These are phyloP conservation scores for Synergus gifuensis DNA, from an alignment of 2,888 invertebrate genomes.

Conservation along the genomic window DNA sequence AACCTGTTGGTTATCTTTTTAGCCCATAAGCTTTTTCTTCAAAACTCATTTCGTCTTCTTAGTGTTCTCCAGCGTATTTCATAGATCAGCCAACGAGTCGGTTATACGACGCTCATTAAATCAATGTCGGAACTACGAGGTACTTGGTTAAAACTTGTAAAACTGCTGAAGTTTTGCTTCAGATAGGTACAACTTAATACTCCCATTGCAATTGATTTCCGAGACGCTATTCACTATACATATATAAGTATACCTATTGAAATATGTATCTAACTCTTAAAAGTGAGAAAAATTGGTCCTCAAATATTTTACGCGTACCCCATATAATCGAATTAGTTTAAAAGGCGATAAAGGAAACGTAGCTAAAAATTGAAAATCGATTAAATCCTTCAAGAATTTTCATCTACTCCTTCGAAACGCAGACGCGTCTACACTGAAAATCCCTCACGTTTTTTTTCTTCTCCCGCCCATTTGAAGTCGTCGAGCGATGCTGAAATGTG, in stretches of 20 bases:
- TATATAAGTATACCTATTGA: not conserved
- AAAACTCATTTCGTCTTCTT: not conserved
- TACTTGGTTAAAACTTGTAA: constrained; percentile 40
- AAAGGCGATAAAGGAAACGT: constrained; percentile 10
- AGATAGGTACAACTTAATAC: constrained; percentile 38
- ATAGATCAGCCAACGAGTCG: constrained; percentile 27
- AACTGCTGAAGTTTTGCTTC: constrained; percentile 38
- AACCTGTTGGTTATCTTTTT: not conserved
- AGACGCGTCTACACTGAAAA: constrained; percentile 29
- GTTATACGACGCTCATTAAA: constrained; percentile 15
- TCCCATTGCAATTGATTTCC: constrained; percentile 26
- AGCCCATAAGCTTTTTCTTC: not conserved
- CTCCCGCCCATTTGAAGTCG: constrained; percentile 39
- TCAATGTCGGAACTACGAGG: constrained; percentile 15
- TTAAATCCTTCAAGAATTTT: constrained; percentile 24
- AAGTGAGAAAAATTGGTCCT: constrained; percentile 16
- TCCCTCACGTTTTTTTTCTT: constrained; percentile 23
- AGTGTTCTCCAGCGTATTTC: constrained; percentile 6
- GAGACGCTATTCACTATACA: not conserved
- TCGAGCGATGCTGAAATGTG: constrained; percentile 16
- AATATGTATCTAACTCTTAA: not conserved
- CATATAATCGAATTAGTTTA: constrained; percentile 11
- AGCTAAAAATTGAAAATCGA: constrained; percentile 35
- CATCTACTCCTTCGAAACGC: constrained; percentile 1
- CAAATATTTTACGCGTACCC: constrained; percentile 16